Conservation (phyloP, 2,888 invertebrate species). For the Entomobrya multifasciata region DNA sequence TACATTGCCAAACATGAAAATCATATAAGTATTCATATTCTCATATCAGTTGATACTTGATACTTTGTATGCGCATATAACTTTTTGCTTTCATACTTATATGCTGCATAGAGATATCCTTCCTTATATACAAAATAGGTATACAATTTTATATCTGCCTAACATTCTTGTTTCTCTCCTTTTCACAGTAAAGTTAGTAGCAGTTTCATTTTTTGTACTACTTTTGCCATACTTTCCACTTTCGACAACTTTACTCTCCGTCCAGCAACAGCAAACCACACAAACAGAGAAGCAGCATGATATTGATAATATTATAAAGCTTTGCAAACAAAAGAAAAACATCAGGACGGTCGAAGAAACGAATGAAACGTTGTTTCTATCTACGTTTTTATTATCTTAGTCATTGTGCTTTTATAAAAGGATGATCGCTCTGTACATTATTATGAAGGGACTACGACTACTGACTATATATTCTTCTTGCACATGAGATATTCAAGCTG, state of each 20-base stretch:
- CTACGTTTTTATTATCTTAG: too few species aligned
- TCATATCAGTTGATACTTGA: neutral
- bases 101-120: neutral
- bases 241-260: conserved; percentile 9
- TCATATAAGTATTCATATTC: neutral
- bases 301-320: too few species aligned
- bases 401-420: too few species aligned
- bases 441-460: too few species aligned
- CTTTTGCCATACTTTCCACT: conserved; percentile 13
- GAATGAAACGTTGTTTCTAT: neutral
- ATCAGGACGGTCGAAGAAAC: neutral
- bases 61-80: conserved; percentile 8
- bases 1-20: neutral
- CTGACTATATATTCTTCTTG: too few species aligned
- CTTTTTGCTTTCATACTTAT: neutral
- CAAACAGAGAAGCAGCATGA: too few species aligned
- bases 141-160: neutral
- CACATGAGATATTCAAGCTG: too few species aligned
- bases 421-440: too few species aligned
- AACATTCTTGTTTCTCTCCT: neutral
- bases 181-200: neutral
- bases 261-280: neutral
- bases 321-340: conserved; percentile 28
- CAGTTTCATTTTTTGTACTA: neutral
- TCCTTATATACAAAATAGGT: neutral